Conservation (phyloP, 2,888 invertebrate genomes). For the Megalurothrips usitatus region DNA sequence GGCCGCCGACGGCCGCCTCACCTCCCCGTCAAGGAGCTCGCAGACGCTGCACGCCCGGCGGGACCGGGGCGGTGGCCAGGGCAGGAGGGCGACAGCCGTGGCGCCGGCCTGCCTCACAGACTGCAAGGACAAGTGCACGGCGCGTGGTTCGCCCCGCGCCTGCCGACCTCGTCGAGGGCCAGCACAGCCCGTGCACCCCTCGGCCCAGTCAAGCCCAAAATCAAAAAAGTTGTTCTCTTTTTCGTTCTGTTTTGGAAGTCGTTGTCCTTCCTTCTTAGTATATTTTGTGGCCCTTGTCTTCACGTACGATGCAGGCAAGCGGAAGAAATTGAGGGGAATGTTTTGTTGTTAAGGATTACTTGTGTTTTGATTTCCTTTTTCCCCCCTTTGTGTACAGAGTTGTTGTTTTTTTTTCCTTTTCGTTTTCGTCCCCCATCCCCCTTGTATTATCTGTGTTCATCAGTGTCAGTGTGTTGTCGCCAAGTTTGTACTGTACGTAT, state of each 20-base stretch:
- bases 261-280: neutral
- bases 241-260: neutral
- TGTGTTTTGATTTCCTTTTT: neutral
- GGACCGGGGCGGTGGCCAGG: neutral
- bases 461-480: conserved; percentile 18
- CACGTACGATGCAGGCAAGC: neutral
- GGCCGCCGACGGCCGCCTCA: neutral
- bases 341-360: neutral
- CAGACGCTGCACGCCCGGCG: neutral
- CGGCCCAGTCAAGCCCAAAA: conserved; percentile 7
- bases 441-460: conserved; percentile 25
- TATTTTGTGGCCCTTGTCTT: neutral
- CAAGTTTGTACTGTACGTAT: conserved; percentile 8
- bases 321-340: neutral
- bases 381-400: neutral
- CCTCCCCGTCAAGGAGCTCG: neutral
- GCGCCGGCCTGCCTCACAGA: neutral
- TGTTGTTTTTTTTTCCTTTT: neutral
- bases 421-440: neutral
- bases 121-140: neutral
- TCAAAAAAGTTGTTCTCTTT: conserved; percentile 6
- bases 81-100: neutral
- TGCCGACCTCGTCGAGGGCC: neutral
- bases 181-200: neutral
- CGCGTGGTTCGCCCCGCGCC: neutral